Base-by-base conservation (phyloP, 64 coral and sea anemone species). In the Orbicella faveolata region DNA sequence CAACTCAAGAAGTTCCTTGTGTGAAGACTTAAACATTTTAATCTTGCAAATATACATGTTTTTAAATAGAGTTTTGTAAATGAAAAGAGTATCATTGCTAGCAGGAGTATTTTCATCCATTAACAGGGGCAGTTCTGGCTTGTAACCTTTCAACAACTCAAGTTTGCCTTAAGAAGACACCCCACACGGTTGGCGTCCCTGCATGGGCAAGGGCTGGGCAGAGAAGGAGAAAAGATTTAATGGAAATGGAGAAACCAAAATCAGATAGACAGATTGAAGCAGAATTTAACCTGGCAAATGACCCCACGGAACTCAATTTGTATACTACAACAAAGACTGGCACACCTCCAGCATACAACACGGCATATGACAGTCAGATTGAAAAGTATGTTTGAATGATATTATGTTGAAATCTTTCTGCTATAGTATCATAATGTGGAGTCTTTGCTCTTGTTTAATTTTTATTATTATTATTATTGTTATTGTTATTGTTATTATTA, bases 201-300 rank as follows among this genome's bases (percentile, higher is more conserved):
- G 96, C 96, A 1, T 98, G 96, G 96, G 96, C 96, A 3, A 99
- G 96, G 76, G 97, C 97, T 48, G 97, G 91, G 30, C 83, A 90
- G 19, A 91, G 94, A 57, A 78, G 94, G 26, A 87, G 76, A 36
- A 89, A 89, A 17, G 92, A 89, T 78, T 74, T 96, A 8, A 62
- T 88, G 63, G 90, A 83, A 66, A 81, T 99, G 17, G 89, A 99
- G 23, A 99, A 96, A 89, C 89, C 94, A 54, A 99, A 96, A 37
- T 91, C 91, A 20, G 75, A 88, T 48, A 84, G 90, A 74, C 97
- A 99, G 81, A 93, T 99, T 25, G 79, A 94, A 76, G 91, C 97
- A 68, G 97, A 99, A 89, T 85, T 90, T 59, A 83, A 86, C 25
- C 16, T 99, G 35, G 79, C 94, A 55, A 95, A 95, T 92, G 89